Conservation (phyloP, 2,113 vertebrate genomes). For the Nettapus auritus region DNA sequence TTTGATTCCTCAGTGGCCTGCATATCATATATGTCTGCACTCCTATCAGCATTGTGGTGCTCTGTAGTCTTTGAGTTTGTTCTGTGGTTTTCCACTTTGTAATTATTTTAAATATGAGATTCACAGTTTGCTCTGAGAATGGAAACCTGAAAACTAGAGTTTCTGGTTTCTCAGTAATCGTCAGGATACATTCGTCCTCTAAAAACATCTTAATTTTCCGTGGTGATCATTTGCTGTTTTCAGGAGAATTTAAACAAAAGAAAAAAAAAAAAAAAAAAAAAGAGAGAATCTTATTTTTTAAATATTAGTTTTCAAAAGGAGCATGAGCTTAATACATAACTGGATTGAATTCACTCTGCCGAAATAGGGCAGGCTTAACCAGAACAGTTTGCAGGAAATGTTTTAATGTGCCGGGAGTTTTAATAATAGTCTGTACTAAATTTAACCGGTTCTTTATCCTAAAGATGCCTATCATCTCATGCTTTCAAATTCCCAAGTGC, state of each 20-base stretch:
- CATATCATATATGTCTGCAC: not conserved
- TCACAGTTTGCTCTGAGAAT: not conserved
- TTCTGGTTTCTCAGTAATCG: not conserved
- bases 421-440: not conserved
- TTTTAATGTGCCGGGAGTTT: not conserved
- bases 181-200: not conserved
- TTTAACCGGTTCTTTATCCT: not conserved
- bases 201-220: not conserved
- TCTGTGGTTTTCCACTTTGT: not conserved
- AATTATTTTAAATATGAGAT: not conserved
- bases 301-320: not conserved
- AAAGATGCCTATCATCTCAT: not conserved
- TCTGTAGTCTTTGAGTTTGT: not conserved
- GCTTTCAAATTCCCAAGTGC: not conserved
- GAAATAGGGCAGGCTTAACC: not conserved
- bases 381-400: not conserved
- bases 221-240: not conserved
- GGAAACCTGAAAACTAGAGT: not conserved
- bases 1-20: not conserved
- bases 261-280: not conserved
- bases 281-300: not conserved
- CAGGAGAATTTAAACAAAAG: not conserved
- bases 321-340: not conserved
- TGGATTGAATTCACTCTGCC: not conserved
- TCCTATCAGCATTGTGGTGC: not conserved